phyloP scores from a whole-genome alignment of 2,888 invertebrate species.

The Nematopogon swammerdamellus region DNA sequence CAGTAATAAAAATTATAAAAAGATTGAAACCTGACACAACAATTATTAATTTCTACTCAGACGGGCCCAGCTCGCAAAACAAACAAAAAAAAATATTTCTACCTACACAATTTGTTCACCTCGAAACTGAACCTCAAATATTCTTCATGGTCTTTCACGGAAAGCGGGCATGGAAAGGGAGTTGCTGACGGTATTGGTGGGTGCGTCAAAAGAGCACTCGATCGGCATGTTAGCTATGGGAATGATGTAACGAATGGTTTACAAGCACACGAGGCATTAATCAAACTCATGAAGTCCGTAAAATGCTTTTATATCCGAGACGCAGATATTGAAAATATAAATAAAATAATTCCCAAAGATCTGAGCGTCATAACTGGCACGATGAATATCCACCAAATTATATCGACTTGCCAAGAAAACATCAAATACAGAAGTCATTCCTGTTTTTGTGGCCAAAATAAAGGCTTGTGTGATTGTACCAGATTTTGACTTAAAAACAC shows the following conservation, averaged over 20 bases:
- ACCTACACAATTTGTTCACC: conserved; percentile 4
- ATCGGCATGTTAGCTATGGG: conserved; percentile 9
- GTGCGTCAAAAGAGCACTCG: conserved; percentile 14
- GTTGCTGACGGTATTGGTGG: conserved; percentile 16
- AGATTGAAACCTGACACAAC: not conserved
- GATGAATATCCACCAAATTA: conserved; percentile 12
- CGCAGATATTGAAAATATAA: conserved; percentile 9
- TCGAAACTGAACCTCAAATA: conserved; percentile 2
- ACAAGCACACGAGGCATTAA: conserved; percentile 7
- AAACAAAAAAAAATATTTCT: conserved; percentile 8
- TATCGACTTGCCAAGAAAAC: conserved; percentile 3
- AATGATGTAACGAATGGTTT: conserved; percentile 8
- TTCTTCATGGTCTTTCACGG: conserved; percentile 6
- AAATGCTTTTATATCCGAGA: conserved; percentile 11
- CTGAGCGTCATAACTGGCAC: conserved; percentile 10
- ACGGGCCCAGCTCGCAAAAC: conserved; percentile 1
- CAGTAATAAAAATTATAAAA: conserved; percentile 1
- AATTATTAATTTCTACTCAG: conserved; percentile 3
- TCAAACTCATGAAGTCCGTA: conserved; percentile 8
- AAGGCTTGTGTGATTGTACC: conserved; percentile 4
- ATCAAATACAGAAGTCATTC: conserved; percentile 3
- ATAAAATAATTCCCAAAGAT: conserved; percentile 9
- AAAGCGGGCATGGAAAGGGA: conserved; percentile 14
- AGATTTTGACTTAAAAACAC: too few relatives aligned
- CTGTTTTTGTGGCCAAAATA: conserved; percentile 2